Base-by-base conservation (phyloP, 2,797 vertebrate species). In the Arnoldichthys spilopterus region DNA sequence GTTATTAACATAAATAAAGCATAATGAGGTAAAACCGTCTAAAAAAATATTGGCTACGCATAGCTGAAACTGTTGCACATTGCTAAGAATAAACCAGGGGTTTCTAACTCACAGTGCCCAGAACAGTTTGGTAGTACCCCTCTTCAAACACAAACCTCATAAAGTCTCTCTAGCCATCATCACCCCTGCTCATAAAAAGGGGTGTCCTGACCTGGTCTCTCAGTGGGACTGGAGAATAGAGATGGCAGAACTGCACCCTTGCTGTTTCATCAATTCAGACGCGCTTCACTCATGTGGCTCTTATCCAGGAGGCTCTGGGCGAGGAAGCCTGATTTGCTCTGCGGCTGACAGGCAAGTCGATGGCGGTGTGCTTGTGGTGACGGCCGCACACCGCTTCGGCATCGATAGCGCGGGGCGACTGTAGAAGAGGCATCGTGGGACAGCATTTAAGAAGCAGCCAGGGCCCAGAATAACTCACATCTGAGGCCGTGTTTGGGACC, bases 371-470 rank as follows among this genome's bases (percentile, higher is more conserved):
- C n/a, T 58, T 8, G 15, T 49, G 54, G 53, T 61, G 76, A 69
- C 64, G 28, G 37, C 58, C 32, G 43, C 47, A 45, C 72, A 69
- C 24, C 12, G 32, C 34, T 79, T 64, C 61, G 71, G 45, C 76
- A 69, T 79, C 76, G 18, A 24, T 62, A 78, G 56, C 58, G 54
- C 9, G 12, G 77, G 64, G 62, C 63, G 59, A 51, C 67, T 75
- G 6, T 11, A 34, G 63, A 62, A 51, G 49, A 45, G 18, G 51
- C 59, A 64, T 70, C 34, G 56, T 70, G 70, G 61, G 26, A 28
- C 40, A 53, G 28, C 43, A 40, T 72, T 84, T 72, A 79, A 74
- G 69, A 45, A 66, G 8, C 34, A 37, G 37, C 12, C 13, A 43
- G 32, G 24, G 8, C n/a, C 37, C 9, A 43, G 62, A 62, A 34